Conservation (phyloP, 1,140 invertebrate genomes). For the Eueides isabella region DNA sequence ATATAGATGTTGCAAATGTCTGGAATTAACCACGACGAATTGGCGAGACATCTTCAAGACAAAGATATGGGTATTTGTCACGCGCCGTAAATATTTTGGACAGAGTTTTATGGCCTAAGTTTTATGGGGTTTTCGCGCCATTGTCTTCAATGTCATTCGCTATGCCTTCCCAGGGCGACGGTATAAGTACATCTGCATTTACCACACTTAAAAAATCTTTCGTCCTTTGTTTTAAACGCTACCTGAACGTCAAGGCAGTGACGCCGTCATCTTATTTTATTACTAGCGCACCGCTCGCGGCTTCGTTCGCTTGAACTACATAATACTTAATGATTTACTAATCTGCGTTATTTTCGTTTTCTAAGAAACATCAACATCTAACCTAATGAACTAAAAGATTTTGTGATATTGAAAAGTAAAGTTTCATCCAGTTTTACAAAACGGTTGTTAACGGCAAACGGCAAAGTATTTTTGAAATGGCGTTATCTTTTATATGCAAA, state of each 20-base stretch:
- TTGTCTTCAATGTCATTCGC: conserved; percentile 67
- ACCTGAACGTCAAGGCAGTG: conserved; percentile 38
- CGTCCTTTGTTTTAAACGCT: conserved; percentile 25
- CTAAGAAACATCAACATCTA: too few relatives aligned
- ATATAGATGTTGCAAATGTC: conserved; percentile 40
- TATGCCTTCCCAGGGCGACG: conserved; percentile 49
- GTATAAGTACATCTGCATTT: conserved; percentile 40
- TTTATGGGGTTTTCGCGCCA: conserved; percentile 74
- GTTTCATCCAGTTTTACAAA: too few relatives aligned
- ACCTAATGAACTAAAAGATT: too few relatives aligned
- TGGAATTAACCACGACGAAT: conserved; percentile 68
- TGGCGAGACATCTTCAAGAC: conserved; percentile 63
- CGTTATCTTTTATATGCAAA: too few relatives aligned
- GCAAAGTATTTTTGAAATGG: too few relatives aligned
- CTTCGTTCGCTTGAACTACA: too few relatives aligned
- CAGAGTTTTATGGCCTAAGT: conserved; percentile 63
- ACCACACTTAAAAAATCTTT: conserved; percentile 15
- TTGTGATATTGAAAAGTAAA: too few relatives aligned
- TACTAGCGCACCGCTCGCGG: too few relatives aligned
- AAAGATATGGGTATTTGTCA: conserved; percentile 72
- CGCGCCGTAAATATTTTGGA: conserved; percentile 80
- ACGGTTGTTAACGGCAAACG: too few relatives aligned
- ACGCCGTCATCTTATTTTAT: background rate
- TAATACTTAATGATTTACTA: too few relatives aligned
- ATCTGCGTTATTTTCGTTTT: too few relatives aligned